phyloP scores from a whole-genome alignment of 2,888 invertebrate species.

The Nebria brevicollis region DNA sequence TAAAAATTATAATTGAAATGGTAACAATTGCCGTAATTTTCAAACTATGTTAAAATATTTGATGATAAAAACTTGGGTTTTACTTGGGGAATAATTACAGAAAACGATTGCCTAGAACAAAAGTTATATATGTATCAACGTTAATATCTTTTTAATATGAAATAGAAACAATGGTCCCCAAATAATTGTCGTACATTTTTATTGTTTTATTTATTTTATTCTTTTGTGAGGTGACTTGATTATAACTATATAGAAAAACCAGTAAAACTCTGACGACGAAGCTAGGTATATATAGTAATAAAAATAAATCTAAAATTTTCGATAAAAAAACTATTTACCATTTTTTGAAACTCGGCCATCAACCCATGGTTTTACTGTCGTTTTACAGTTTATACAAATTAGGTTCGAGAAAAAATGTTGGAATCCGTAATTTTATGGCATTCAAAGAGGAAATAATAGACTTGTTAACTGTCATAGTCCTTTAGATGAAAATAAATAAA shows the following conservation, averaged over 20 bases:
- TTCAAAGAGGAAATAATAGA: constrained; percentile 25
- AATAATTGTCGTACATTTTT: not conserved
- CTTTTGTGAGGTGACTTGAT: constrained; percentile 18
- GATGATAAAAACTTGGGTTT: not conserved
- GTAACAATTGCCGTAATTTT: too few relatives aligned
- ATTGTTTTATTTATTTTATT: not conserved
- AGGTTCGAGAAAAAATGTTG: constrained; percentile 47
- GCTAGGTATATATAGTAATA: not conserved
- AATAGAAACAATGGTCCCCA: not conserved
- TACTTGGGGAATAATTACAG: not conserved
- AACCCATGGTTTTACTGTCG: constrained; percentile 49
- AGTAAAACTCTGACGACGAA: constrained; percentile 11
- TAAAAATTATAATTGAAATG: too few relatives aligned
- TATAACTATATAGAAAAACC: constrained; percentile 15
- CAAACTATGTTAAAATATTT: not conserved
- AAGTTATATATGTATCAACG: not conserved
- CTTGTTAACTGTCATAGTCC: constrained; percentile 16
- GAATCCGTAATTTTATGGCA: constrained; percentile 34
- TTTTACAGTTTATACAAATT: constrained; percentile 53
- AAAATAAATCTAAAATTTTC: constrained; percentile 23
- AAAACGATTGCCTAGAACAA: not conserved
- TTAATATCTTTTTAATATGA: constrained; percentile 1
- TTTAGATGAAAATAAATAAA: constrained; percentile 1
- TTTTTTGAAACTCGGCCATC: constrained; percentile 21
- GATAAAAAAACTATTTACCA: constrained; percentile 25